Percentiles rank a stretch among this genome's conserved stretches.
Evolutionary conservation across 2,888 invertebrate species (phyloP).

Genomic region (Rhogogaster chlorosoma): DNA sequence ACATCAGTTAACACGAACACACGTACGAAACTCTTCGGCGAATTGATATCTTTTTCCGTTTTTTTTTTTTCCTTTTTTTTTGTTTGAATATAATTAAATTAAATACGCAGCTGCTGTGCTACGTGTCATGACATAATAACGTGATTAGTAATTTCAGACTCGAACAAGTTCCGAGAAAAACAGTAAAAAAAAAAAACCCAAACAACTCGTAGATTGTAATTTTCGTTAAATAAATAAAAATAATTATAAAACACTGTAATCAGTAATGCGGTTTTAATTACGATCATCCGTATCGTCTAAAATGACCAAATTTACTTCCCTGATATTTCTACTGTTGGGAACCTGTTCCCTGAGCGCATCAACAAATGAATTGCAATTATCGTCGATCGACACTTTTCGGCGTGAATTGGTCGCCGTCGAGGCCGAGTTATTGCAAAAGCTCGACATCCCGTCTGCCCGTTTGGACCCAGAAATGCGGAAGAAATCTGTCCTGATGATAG

Average conservation of each 20-base stretch:
- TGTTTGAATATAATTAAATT: neutral
- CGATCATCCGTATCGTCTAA: neutral
- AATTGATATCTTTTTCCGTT: neutral
- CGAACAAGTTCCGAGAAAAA: neutral
- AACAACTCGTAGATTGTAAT: neutral
- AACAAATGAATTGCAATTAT: slow-evolving; percentile 49
- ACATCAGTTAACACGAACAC: neutral
- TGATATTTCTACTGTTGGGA: neutral
- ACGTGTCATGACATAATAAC: neutral
- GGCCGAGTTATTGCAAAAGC: slow-evolving; percentile 78
- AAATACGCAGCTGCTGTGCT: slow-evolving; percentile 1
- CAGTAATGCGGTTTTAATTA: neutral
- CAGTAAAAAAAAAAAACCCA: neutral
- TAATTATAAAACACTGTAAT: neutral
- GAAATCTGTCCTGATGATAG: slow-evolving; percentile 80
- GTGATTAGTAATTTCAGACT: neutral
- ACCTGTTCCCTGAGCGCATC: neutral
- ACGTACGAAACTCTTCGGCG: neutral
- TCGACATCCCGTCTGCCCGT: slow-evolving; percentile 76
- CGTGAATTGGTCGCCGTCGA: slow-evolving; percentile 82
- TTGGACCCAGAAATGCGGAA: slow-evolving; percentile 50
- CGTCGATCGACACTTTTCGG: slow-evolving; percentile 82
- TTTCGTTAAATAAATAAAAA: neutral
- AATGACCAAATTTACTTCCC: neutral
- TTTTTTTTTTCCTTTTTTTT: no score